These are phyloP conservation scores for Dryococelus australis DNA, from an alignment of 2,888 invertebrate genomes.

Conservation along the genomic window DNA sequence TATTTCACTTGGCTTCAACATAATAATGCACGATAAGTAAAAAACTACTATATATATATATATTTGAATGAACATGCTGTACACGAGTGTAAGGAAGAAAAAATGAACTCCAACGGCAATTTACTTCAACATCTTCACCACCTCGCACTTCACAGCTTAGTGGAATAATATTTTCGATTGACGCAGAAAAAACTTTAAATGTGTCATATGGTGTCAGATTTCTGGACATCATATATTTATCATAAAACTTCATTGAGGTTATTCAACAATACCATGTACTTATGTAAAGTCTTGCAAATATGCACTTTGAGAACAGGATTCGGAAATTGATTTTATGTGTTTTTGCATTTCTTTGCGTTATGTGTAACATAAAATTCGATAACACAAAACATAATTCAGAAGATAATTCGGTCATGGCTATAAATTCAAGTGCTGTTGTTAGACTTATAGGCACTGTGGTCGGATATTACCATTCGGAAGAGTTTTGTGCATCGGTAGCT, in stretches of 20 bases:
- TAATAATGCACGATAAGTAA: too few relatives aligned
- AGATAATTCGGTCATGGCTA: background rate
- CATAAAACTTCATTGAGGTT: background rate
- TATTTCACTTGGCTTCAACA: too few relatives aligned
- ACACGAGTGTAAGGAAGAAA: too few relatives aligned
- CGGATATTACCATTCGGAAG: too few relatives aligned
- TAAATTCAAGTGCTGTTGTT: background rate
- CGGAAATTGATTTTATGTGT: background rate
- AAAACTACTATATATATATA: too few relatives aligned
- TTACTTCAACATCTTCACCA: too few relatives aligned
- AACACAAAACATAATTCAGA: background rate
- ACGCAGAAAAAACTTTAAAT: background rate
- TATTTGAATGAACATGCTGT: too few relatives aligned
- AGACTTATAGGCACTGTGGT: background rate
- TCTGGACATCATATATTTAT: background rate
- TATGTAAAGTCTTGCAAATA: background rate
- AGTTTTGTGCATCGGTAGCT: too few relatives aligned
- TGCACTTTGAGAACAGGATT: background rate
- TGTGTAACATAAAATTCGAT: background rate
- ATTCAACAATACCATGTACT: background rate
- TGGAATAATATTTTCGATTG: too few relatives aligned
- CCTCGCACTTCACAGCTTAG: too few relatives aligned
- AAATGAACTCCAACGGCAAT: too few relatives aligned
- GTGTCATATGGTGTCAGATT: background rate
- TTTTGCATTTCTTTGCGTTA: background rate